Base-by-base conservation (phyloP, 1,140 invertebrate species). In the Solen grandis region DNA sequence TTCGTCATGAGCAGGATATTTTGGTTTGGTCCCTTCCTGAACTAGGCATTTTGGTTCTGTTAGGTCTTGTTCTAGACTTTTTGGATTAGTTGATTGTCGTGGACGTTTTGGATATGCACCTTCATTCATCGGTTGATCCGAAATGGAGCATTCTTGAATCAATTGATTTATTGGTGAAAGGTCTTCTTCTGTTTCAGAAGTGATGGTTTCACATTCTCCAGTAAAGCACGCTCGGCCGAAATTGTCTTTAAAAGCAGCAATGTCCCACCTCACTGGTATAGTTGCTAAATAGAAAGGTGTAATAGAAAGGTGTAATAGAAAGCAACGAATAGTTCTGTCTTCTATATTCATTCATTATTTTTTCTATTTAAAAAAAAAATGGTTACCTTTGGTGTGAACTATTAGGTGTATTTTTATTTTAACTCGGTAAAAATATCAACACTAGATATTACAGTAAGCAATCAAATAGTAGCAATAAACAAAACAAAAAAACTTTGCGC, bases 251-350 rank as follows among this genome's bases (percentile, higher is more conserved):
- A 66, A 66, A 5, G 1, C 29, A 25, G 4, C 1, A 29, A 66
- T 41, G 27, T 66, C 62, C 62, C 62, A 66, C 10, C 62, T 19
- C 1, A 14, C 62, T 8, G 62, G 35, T 66, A 66, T 22, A 1
- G 36, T 66, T 66, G 14, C n/a, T 33, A 35, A 10, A 29, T 10
- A 36, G 22, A 63, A 62, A 31, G 8, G n/a, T 27, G 5, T 14
- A 16, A 33, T 25, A n/a, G 29, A 57, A 10, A 10, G 5, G 8
- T 5, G 5, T 5, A n/a, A 57, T 57, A 5, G 22, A 5, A n/a
- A 10, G 22, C n/a, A 57, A 10, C n/a, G 5, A n/a, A n/a, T n/a
- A n/a, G 55, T 27, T 5, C n/a, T 22, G 55, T 57, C 19, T 10
- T 27, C 55, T 57, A 5, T 19, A 8, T 19, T 5, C n/a, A n/a